Percentiles rank a stretch among this genome's conserved stretches.
These are phyloP conservation scores for Cyphomyrus discorhynchus DNA, from an alignment of 2,113 vertebrate species.

Conservation along the genomic window DNA sequence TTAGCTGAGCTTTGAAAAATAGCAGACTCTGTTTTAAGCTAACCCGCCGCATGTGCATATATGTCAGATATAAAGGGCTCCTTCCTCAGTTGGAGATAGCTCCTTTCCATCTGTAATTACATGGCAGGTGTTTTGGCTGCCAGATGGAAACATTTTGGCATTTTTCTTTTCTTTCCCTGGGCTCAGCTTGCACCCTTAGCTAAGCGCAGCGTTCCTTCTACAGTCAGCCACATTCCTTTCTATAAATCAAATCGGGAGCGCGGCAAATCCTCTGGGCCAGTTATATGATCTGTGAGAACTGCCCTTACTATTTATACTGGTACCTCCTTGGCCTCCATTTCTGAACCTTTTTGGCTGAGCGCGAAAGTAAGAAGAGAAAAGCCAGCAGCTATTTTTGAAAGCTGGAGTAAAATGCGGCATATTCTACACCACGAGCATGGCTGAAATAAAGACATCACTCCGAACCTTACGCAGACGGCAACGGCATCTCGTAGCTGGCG, in stretches of 20 bases:
- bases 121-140: slow-evolving; percentile 48
- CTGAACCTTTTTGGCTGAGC: slow-evolving; percentile 35
- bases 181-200: slow-evolving; percentile 37
- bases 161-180: slow-evolving; percentile 27
- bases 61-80: neutral
- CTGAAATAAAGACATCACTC: slow-evolving; percentile 38
- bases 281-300: slow-evolving; percentile 35
- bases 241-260: slow-evolving; percentile 44
- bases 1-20: neutral
- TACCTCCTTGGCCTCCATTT: slow-evolving; percentile 26
- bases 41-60: neutral
- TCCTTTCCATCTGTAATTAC: slow-evolving; percentile 49
- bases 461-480: slow-evolving; percentile 22
- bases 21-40: neutral
- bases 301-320: slow-evolving; percentile 39
- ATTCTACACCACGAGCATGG: slow-evolving; percentile 27
- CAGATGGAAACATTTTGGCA: slow-evolving; percentile 39
- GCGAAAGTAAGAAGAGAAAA: slow-evolving; percentile 29
- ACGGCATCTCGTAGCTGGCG: slow-evolving; percentile 22
- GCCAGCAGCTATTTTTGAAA: slow-evolving; percentile 42
- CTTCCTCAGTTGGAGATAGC: neutral
- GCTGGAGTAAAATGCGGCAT: slow-evolving; percentile 21
- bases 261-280: slow-evolving; percentile 43
- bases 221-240: slow-evolving; percentile 41
- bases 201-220: slow-evolving; percentile 41